Evolutionary conservation across 2,113 vertebrate genomes (phyloP).

Genomic region (Phalacrocorax carbo): DNA sequence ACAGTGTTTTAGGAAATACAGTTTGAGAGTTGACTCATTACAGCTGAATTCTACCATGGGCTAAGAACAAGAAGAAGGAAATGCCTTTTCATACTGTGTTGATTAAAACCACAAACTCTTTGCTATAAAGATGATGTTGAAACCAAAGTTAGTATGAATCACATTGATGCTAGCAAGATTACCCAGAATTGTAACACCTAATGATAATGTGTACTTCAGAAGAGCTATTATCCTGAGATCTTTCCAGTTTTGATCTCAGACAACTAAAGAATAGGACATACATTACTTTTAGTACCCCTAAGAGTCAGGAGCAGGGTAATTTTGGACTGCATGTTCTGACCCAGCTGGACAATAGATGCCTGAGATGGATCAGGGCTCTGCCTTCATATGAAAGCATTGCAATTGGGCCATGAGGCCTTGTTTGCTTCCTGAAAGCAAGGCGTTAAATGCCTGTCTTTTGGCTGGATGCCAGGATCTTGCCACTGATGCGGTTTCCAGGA

Average conservation of each 20-base stretch:
- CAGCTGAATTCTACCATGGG: background rate
- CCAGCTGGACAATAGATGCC: background rate
- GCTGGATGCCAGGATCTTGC: background rate
- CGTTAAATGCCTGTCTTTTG: background rate
- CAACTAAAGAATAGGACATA: background rate
- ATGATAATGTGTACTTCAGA: background rate
- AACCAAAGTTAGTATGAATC: background rate
- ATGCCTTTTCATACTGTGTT: background rate
- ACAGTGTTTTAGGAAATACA: background rate
- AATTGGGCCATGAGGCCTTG: background rate
- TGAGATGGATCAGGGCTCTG: background rate
- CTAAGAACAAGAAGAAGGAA: background rate
- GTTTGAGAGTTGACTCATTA: background rate
- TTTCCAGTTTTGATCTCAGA: background rate
- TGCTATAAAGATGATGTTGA: background rate
- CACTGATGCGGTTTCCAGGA: background rate
- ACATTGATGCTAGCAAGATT: background rate
- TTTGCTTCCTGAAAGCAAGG: background rate
- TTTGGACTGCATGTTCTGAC: background rate
- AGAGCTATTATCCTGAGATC: background rate
- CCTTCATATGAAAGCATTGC: rapidly evolving
- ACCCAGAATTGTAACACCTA: background rate
- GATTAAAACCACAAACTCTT: background rate
- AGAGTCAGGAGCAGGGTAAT: background rate
- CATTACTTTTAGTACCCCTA: background rate